phyloP scores from a whole-genome alignment of 2,888 invertebrate genomes.

The Dascillus cervinus region DNA sequence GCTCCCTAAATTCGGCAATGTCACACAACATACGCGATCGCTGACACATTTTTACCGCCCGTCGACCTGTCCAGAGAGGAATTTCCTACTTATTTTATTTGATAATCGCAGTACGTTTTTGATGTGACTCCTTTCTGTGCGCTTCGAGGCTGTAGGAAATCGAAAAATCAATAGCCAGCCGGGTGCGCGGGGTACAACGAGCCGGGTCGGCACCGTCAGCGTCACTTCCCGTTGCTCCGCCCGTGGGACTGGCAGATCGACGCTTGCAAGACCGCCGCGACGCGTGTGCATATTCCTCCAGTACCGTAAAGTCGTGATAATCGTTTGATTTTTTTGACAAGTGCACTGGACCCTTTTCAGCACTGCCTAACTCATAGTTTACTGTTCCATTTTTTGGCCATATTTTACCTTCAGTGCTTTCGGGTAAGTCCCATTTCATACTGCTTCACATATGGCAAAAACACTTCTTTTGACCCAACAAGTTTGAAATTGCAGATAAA shows the following conservation, averaged over 20 bases:
- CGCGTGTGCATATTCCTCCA: constrained; percentile 17
- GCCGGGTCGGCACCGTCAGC: constrained; percentile 23
- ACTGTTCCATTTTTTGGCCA: no score
- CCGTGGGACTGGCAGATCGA: constrained; percentile 20
- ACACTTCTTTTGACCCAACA: no score
- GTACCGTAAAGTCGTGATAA: constrained; percentile 11
- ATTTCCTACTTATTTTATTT: constrained; percentile 22
- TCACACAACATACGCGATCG: constrained; percentile 5
- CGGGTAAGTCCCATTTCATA: no score
- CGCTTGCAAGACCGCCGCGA: constrained; percentile 15
- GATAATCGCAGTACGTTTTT: constrained; percentile 24
- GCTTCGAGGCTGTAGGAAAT: constrained; percentile 25
- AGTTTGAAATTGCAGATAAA: no score
- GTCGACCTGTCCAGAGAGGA: constrained; percentile 4
- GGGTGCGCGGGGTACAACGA: constrained; percentile 20
- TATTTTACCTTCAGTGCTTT: no score
- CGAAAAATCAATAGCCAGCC: constrained; percentile 24
- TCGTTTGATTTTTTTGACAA: constrained; percentile 14
- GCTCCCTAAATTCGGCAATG: constrained; percentile 6
- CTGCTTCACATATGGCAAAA: neutral
- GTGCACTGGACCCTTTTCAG: constrained; percentile 8
- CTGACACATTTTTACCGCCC: constrained; percentile 1
- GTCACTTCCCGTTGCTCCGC: constrained; percentile 24
- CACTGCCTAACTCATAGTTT: no score
- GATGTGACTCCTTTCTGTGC: constrained; percentile 25